Evolutionary conservation across 1,140 invertebrate genomes (phyloP), one percentile per base, ranked within the genome.

Genomic region (Holotrichia oblita): DNA sequence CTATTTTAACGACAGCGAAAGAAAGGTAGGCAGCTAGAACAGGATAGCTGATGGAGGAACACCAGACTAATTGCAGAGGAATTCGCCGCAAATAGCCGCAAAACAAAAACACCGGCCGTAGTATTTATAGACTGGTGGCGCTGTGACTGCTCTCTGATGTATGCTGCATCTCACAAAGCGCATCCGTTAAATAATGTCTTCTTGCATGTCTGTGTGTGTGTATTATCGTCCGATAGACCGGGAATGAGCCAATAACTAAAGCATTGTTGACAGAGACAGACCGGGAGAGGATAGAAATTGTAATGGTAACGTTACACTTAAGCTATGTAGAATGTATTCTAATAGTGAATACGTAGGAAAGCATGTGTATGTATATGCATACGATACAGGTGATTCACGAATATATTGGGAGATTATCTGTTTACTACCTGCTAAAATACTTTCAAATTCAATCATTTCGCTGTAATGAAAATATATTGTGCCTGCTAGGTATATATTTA

Each of bases 41-140:
- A 55, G 17, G 48, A 55, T 55, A 55, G 48, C 14, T 17, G 48
- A 55, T 55, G 27, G 20, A 22, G 42, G 44, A 78, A 69, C 76
- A 77, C 79, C 77, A 78, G 77, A 78, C 79, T 80, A 80, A 80
- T 80, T 80, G 79, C 69, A 72, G 79, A 78, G 77, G 77, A 80
- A 80, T 80, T 76, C 48, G 76, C 77, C 73, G 77, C 77, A 80
- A 80, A 80, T 80, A 80, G 75, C 74, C 59, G 40, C 79, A 80
- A 80, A 80, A 55, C 64, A 73, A 34, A 42, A 69, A 22, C 64
- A 69, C 48, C 44, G 48, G 20, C 27, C 64, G 44, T 48, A 27
- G 61, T 73, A 78, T 78, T 73, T 72, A 78, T 44, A 42, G 41
- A 55, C 48, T 55, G 48, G 48, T 17, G 48, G 48, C 48, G 48